phyloP scores from a whole-genome alignment of 2,888 invertebrate genomes.

The Sialis lutaria region DNA sequence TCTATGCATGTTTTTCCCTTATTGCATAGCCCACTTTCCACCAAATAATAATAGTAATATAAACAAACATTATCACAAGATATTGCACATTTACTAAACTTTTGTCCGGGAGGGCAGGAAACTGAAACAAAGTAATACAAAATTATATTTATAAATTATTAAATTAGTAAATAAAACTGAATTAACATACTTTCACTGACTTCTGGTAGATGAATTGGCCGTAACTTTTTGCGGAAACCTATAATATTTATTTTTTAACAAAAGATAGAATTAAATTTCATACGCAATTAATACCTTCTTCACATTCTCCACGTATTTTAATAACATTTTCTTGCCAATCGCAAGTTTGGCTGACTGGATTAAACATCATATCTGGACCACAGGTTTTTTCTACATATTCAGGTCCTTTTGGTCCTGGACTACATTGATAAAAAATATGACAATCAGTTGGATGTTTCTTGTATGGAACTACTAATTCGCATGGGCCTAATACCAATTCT shows the following conservation, averaged over 20 bases:
- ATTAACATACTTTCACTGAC: too few relatives aligned
- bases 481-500: slow-evolving; percentile 9
- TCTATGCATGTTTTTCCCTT: slow-evolving; percentile 23
- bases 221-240: too few relatives aligned
- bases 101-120: slow-evolving; percentile 27
- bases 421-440: slow-evolving; percentile 50
- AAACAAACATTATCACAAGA: slow-evolving; percentile 55
- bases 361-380: slow-evolving; percentile 43
- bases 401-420: slow-evolving; percentile 22
- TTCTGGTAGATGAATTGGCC: too few relatives aligned
- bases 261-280: too few relatives aligned
- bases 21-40: slow-evolving; percentile 26
- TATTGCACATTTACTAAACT: slow-evolving; percentile 51
- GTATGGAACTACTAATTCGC: slow-evolving; percentile 33
- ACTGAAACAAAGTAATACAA: not conserved
- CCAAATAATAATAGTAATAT: slow-evolving; percentile 33
- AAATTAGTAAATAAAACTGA: not conserved
- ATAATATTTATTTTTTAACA: too few relatives aligned
- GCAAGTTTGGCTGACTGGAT: slow-evolving; percentile 37
- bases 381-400: slow-evolving; percentile 43
- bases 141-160: not conserved
- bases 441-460: slow-evolving; percentile 47
- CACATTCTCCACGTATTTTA: slow-evolving; percentile 41
- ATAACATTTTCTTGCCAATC: slow-evolving; percentile 31
- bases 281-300: slow-evolving; percentile 9